Percentiles rank a stretch among this genome's conserved stretches.
Conservation (phyloP, 2,797 vertebrate genomes). For the Glyptemys insculpta region DNA sequence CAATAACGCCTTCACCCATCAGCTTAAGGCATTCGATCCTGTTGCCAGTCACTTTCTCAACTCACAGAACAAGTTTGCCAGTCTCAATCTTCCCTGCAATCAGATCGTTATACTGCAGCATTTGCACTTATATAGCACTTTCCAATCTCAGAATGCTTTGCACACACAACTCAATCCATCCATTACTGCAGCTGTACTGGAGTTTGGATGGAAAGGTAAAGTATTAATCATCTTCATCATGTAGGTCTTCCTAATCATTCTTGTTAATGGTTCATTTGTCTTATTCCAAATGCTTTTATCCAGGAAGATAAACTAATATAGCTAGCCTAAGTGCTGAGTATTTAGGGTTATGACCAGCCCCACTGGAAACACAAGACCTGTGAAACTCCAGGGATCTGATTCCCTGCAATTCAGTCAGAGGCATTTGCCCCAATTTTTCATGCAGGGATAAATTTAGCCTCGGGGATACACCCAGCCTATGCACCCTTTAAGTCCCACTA, state of each 20-base stretch:
- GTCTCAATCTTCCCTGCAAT: constrained; percentile 45
- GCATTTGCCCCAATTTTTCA: neutral
- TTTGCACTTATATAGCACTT: constrained; percentile 56
- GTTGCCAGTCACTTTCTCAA: constrained; percentile 61
- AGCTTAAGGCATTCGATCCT: constrained; percentile 75
- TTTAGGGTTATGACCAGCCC: neutral
- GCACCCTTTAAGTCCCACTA: neutral
- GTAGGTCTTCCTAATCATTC: neutral
- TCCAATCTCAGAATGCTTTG: constrained; percentile 54
- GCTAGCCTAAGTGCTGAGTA: neutral
- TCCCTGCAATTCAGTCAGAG: neutral
- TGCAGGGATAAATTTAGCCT: neutral
- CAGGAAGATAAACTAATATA: neutral
- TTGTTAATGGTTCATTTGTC: neutral
- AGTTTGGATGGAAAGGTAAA: constrained; percentile 16
- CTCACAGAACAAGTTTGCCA: constrained; percentile 43
- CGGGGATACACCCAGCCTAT: neutral
- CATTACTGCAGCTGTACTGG: constrained; percentile 59
- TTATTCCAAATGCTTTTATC: neutral
- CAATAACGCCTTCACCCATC: constrained; percentile 79
- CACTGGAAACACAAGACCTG: neutral
- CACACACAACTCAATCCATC: constrained; percentile 35
- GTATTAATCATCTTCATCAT: neutral
- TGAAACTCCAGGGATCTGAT: neutral
- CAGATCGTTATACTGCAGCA: constrained; percentile 56